Evolutionary conservation across 2,113 vertebrate genomes (phyloP).

Genomic region (Arizona elegans): DNA sequence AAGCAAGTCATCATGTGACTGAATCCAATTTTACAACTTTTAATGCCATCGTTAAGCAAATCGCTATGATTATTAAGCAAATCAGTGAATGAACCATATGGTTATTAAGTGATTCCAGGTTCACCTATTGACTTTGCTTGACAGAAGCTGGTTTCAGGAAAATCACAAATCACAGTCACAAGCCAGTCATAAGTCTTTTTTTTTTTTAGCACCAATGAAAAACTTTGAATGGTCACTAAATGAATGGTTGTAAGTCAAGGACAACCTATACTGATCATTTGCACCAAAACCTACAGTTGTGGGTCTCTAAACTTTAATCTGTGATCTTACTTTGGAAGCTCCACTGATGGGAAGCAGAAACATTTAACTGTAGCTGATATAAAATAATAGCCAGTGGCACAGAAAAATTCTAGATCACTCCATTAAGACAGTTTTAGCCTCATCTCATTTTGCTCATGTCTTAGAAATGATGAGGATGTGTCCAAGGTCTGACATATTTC

Average conservation of each 20-base stretch:
- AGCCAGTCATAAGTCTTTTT: neutral
- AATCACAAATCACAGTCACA: neutral
- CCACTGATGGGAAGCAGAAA: neutral
- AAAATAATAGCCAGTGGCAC: neutral
- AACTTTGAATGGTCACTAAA: neutral
- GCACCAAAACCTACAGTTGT: neutral
- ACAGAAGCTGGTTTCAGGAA: neutral
- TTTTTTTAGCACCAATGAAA: neutral
- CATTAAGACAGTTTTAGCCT: neutral
- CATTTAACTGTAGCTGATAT: neutral
- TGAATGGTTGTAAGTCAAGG: neutral
- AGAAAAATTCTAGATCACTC: neutral
- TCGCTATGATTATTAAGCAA: neutral
- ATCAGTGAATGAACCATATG: neutral
- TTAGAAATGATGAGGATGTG: neutral
- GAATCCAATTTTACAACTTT: neutral
- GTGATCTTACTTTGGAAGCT: neutral
- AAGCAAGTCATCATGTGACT: neutral
- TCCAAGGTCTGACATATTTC: neutral
- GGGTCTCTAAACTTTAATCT: neutral
- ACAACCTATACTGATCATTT: neutral
- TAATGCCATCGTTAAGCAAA: neutral
- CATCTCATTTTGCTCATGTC: neutral
- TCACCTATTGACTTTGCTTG: neutral
- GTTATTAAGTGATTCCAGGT: neutral